Base-by-base conservation (phyloP, 2,888 invertebrate species). In the Amphipoea lucens region DNA sequence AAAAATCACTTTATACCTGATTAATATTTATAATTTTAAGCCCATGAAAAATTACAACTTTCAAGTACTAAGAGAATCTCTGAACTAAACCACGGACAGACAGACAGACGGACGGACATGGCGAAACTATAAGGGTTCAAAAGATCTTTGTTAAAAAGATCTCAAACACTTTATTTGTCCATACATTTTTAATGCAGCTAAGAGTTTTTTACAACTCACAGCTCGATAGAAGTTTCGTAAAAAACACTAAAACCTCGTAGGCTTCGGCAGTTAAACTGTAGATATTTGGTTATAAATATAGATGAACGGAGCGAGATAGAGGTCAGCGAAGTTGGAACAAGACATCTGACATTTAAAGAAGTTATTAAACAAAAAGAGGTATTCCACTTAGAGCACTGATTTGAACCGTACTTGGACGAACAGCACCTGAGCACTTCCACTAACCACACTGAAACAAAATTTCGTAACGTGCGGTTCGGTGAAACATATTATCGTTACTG, bases 121-220 rank as follows among this genome's bases (percentile, higher is more conserved):
- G 23, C 54, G 7, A 20, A 54, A 54, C 54, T 54, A 54, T 7
- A 54, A 54, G 1, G 23, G 54, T 54, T 48, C 4, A 68, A 70
- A 66, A 72, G 23, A 68, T 68, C 54, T 68, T 23, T 67, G 42
- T 68, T 72, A 42, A 66, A 67, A 83, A 63, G 4, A 40, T 63
- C 23, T 23, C 42, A 17, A 83, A 60, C 84, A 73, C 80, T 86
- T 83, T 83, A 81, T 66, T 79, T 51, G 36, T 23, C 45, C 67
- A 86, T 88, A 76, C 84, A 88, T 89, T 89, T 89, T 89, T 89
- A 84, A 89, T 74, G 62, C 69, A 23, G 75, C 77, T 83, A 73
- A 87, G 69, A 87, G 82, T 81, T 76, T 85, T 88, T 87, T 83
- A 78, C 40, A 78, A 68, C 81, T 65, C 76, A 77, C 65, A 66